Conservation (phyloP, 30 jellyfish, hydroid and myxozoan species). For the Nemopilema nomurai region DNA sequence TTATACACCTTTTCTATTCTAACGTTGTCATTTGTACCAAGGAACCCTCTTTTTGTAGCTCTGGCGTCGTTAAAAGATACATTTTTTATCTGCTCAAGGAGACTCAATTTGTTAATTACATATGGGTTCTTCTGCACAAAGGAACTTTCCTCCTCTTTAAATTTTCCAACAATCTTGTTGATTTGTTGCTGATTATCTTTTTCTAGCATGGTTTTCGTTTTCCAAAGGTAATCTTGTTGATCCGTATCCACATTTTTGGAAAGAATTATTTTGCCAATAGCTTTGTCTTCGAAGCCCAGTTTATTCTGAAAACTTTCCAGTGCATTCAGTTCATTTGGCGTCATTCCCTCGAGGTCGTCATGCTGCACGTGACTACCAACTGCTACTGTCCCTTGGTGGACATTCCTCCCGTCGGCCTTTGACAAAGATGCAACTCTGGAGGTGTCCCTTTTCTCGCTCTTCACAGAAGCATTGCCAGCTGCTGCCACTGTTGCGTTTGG, state of each 20-base stretch:
- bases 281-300: constrained; percentile 54
- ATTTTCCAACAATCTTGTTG: constrained; percentile 34
- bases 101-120: constrained; percentile 59
- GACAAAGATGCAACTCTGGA: neutral
- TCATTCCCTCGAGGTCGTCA: constrained; percentile 57
- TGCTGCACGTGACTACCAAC: neutral
- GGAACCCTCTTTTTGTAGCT: constrained; percentile 38
- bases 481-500: neutral
- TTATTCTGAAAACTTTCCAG: constrained; percentile 43
- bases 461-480: constrained; percentile 9
- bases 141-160: constrained; percentile 44
- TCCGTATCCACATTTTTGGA: constrained; percentile 33
- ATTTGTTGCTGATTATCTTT: constrained; percentile 36
- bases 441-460: neutral
- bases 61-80: constrained; percentile 10
- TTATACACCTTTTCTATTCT: constrained; percentile 57
- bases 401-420: neutral
- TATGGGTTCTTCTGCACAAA: constrained; percentile 74
- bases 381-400: neutral
- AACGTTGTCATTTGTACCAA: constrained; percentile 45
- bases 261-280: constrained; percentile 41
- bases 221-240: constrained; percentile 15
- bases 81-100: constrained; percentile 24
- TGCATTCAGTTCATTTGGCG: constrained; percentile 38
- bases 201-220: constrained; percentile 53